Conservation (phyloP, 2,113 vertebrate species). For the Nesogale talazaci region DNA sequence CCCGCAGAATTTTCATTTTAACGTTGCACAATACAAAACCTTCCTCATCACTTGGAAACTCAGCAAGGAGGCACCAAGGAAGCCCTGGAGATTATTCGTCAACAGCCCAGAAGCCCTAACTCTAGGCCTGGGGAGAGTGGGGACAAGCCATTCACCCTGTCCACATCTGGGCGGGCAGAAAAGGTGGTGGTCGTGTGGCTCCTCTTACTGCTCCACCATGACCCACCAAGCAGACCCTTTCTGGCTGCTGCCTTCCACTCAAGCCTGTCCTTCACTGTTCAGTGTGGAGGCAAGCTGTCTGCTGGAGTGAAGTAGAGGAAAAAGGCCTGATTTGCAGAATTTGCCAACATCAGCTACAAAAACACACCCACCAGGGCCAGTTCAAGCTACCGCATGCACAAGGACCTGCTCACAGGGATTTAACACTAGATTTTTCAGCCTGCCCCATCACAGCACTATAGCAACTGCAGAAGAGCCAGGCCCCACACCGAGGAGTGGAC, state of each 20-base stretch:
- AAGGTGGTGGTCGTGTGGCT: not conserved
- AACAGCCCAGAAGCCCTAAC: fast-evolving
- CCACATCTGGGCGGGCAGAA: fast-evolving
- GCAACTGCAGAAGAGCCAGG: not conserved
- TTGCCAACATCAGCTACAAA: too few species aligned
- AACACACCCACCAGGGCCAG: not conserved
- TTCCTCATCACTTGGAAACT: not conserved
- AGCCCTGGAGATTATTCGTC: fast-evolving
- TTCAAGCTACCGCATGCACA: fast-evolving
- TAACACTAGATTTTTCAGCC: not conserved
- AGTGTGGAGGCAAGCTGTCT: fast-evolving
- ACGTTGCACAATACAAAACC: not conserved
- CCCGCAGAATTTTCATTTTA: not conserved
- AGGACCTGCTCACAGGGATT: not conserved
- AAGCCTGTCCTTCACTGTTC: not conserved
- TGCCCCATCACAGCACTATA: not conserved
- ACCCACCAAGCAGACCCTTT: fast-evolving
- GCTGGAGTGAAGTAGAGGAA: not conserved
- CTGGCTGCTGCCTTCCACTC: fast-evolving
- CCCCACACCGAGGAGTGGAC: fast-evolving
- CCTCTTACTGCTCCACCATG: not conserved
- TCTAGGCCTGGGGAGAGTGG: fast-evolving
- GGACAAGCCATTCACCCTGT: fast-evolving
- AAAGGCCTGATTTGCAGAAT: not conserved
- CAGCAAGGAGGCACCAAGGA: not conserved